phyloP scores from a whole-genome alignment of 2,888 invertebrate species.

The Himalopsyche anomala region DNA sequence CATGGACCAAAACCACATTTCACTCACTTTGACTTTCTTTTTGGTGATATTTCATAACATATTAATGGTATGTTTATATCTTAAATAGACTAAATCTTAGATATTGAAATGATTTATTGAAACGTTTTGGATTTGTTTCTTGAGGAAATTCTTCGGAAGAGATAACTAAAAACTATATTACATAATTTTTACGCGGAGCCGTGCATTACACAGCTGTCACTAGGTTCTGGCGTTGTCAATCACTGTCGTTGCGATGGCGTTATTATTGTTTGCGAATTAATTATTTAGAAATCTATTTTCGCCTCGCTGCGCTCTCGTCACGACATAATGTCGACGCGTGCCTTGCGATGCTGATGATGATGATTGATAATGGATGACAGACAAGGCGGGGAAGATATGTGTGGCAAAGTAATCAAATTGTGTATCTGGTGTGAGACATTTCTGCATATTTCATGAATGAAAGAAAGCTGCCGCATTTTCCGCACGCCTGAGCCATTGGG shows the following conservation, averaged over 20 bases:
- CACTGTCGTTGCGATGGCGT: conserved; percentile 1
- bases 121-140: too few relatives aligned
- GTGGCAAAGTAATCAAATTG: conserved; percentile 32
- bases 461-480: background rate
- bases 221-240: conserved; percentile 7
- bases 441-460: background rate
- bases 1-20: too few relatives aligned
- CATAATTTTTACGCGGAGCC: too few relatives aligned
- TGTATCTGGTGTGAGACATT: background rate
- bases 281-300: conserved; percentile 38
- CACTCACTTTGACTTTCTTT: too few relatives aligned
- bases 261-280: conserved; percentile 23
- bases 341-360: background rate
- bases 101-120: too few relatives aligned
- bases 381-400: background rate
- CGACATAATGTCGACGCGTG: conserved; percentile 21
- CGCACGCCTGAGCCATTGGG: too few relatives aligned
- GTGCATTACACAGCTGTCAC: background rate
- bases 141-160: too few relatives aligned
- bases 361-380: conserved; percentile 27
- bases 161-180: too few relatives aligned
- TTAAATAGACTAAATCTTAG: too few relatives aligned
- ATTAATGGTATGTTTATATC: too few relatives aligned
- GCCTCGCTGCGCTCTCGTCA: background rate
- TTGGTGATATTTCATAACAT: too few relatives aligned